Percentiles rank a stretch among this genome's conserved stretches.
Conservation (phyloP, 2,888 invertebrate species). For the Parnassius glacialis region DNA sequence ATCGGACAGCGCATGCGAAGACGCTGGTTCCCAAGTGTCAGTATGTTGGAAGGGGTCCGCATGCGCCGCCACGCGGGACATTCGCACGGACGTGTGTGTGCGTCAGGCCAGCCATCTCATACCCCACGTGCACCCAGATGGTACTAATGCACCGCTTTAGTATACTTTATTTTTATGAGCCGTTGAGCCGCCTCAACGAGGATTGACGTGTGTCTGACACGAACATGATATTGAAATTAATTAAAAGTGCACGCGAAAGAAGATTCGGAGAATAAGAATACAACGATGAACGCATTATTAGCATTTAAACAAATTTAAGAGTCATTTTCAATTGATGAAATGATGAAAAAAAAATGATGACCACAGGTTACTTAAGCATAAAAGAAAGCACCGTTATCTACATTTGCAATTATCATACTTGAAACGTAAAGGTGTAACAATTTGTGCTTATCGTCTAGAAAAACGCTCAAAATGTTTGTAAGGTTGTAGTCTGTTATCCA, state of each 20-base stretch:
- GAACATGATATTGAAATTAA: slow-evolving; percentile 19
- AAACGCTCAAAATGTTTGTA: no score
- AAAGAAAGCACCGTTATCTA: no score
- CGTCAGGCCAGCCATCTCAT: slow-evolving; percentile 48
- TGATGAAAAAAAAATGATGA: no score
- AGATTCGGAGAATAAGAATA: slow-evolving; percentile 11
- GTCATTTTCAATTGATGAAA: slow-evolving; percentile 6
- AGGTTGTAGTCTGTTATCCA: no score
- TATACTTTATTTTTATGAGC: slow-evolving; percentile 3
- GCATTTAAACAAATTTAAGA: slow-evolving; percentile 18
- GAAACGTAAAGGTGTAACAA: no score
- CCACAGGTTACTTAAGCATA: neutral
- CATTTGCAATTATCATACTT: no score
- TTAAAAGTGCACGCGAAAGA: slow-evolving; percentile 1
- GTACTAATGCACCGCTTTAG: slow-evolving; percentile 21
- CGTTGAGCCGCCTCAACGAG: slow-evolving; percentile 20
- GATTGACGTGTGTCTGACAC: slow-evolving; percentile 19
- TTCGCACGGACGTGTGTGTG: slow-evolving; percentile 60
- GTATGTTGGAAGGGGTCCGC: slow-evolving; percentile 64
- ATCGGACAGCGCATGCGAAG: slow-evolving; percentile 59
- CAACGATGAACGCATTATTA: slow-evolving; percentile 6
- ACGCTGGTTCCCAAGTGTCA: slow-evolving; percentile 62
- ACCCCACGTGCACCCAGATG: slow-evolving; percentile 25
- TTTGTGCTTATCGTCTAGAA: no score
- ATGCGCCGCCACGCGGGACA: slow-evolving; percentile 58